These are phyloP conservation scores for Folsomia candida DNA, from an alignment of 2,888 invertebrate species.

Conservation along the genomic window DNA sequence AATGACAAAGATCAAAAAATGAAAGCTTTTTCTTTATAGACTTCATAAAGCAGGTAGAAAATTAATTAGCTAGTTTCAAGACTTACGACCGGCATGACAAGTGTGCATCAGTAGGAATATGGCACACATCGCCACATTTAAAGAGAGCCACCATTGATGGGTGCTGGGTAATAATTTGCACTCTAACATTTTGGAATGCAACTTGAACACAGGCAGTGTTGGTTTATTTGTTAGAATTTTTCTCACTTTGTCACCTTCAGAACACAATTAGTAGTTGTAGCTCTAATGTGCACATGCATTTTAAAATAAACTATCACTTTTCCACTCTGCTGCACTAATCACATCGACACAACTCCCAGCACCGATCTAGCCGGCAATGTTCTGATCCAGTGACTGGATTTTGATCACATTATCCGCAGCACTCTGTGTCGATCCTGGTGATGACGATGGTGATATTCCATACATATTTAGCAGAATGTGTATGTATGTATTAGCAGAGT, in stretches of 20 bases:
- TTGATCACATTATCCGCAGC: not conserved
- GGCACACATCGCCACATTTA: not conserved
- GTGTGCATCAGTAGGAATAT: not conserved
- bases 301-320: not conserved
- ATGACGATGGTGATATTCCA: not conserved
- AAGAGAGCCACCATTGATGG: not conserved
- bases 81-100: not conserved
- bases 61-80: not conserved
- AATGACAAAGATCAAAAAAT: too few relatives aligned
- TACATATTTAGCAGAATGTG: too few relatives aligned
- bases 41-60: too few relatives aligned
- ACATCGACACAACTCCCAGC: too few relatives aligned
- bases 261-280: too few relatives aligned
- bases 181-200: not conserved
- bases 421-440: too few relatives aligned
- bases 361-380: not conserved
- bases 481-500: not conserved
- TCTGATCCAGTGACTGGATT: not conserved
- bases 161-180: not conserved
- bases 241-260: not conserved
- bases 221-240: not conserved
- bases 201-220: not conserved
- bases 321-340: too few relatives aligned
- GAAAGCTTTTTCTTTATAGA: too few relatives aligned
- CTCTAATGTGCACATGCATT: too few relatives aligned